A percentile compares a stretch with the other conserved stretches of the same genome.
Conservation (phyloP, 2,113 vertebrate species). For the Reinhardtius hippoglossoides region DNA sequence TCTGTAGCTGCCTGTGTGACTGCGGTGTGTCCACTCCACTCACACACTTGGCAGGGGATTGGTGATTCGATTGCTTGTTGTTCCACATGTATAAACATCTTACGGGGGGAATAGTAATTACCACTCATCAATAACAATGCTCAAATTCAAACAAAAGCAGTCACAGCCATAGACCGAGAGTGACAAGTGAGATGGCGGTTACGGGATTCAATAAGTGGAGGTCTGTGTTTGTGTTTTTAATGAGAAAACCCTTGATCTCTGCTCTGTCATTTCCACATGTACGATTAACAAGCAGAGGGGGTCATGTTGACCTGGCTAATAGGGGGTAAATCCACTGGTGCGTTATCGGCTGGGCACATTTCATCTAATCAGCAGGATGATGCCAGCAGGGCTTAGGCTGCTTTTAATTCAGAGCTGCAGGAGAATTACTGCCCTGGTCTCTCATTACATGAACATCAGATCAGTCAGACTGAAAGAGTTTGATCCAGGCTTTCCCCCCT, state of each 20-base stretch:
- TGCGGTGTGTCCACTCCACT: constrained; percentile 27
- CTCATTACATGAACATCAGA: constrained; percentile 63
- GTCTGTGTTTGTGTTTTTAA: constrained; percentile 65
- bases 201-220: constrained; percentile 20
- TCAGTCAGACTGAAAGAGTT: constrained; percentile 52
- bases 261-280: constrained; percentile 66
- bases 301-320: constrained; percentile 79
- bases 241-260: constrained; percentile 57
- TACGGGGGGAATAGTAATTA: constrained; percentile 49
- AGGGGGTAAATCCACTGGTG: constrained; percentile 79
- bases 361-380: constrained; percentile 84
- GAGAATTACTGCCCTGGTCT: constrained; percentile 64
- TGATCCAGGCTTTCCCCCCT: constrained; percentile 47
- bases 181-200: constrained; percentile 35
- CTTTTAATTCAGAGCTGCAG: constrained; percentile 79
- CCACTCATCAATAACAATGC: constrained; percentile 54
- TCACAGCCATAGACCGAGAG: constrained; percentile 9
- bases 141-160: constrained; percentile 49
- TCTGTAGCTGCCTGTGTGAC: background rate
- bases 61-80: constrained; percentile 50
- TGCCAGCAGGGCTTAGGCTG: constrained; percentile 77
- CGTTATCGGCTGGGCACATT: constrained; percentile 81
- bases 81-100: constrained; percentile 47
- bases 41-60: constrained; percentile 35
- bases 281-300: constrained; percentile 73